These are phyloP conservation scores for Cryptoblepharus egeriae DNA, from an alignment of 2,797 vertebrate genomes.

Conservation along the genomic window DNA sequence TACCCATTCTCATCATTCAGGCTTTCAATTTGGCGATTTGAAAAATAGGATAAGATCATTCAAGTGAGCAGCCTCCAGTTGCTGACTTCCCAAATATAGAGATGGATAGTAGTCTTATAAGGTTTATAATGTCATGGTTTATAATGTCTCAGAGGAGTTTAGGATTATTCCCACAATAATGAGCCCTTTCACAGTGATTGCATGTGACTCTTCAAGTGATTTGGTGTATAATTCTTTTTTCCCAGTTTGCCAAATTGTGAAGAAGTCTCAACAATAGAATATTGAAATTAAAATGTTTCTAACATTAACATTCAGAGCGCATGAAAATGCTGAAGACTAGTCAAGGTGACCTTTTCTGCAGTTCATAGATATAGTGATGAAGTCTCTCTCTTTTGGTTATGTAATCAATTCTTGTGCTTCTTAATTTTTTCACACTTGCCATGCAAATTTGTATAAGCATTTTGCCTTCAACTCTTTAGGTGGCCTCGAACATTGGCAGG, in stretches of 20 bases:
- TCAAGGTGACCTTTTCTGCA: constrained; percentile 46
- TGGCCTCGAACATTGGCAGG: constrained; percentile 96
- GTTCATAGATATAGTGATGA: constrained; percentile 47
- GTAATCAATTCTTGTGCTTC: constrained; percentile 55
- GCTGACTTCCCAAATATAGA: not conserved
- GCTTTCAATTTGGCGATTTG: not conserved
- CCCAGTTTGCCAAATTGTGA: constrained; percentile 29
- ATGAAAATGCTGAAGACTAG: constrained; percentile 40
- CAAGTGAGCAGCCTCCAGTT: not conserved
- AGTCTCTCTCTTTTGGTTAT: constrained; percentile 36
- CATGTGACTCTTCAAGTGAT: not conserved
- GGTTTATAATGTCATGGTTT: not conserved
- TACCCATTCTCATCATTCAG: not conserved
- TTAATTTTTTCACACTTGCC: constrained; percentile 8
- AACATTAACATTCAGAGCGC: constrained; percentile 42
- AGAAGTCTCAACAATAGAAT: not conserved
- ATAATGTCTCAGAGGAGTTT: not conserved
- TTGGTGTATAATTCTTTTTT: constrained; percentile 7
- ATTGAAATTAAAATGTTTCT: constrained; percentile 41
- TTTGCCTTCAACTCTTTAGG: constrained; percentile 73
- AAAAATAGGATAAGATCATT: not conserved
- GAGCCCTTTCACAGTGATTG: not conserved
- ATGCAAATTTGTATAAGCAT: constrained; percentile 16
- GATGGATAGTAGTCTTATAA: not conserved
- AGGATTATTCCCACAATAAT: not conserved